Percentiles rank a stretch among this genome's conserved stretches.
These are phyloP conservation scores for Cheilosia pagana DNA, from an alignment of 2,888 invertebrate species.

Conservation along the genomic window DNA sequence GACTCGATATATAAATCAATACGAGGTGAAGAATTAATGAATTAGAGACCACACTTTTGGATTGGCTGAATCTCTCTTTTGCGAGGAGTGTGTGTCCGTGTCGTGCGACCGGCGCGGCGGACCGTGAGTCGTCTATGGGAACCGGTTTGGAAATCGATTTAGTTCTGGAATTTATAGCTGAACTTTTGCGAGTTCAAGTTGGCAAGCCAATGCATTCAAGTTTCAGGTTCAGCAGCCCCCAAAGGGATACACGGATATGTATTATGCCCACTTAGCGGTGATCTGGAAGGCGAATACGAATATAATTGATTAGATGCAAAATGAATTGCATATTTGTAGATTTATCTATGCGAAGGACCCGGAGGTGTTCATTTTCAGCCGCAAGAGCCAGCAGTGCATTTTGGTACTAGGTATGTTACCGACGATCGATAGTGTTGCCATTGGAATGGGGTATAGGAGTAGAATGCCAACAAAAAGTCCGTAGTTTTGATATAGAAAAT, in stretches of 20 bases:
- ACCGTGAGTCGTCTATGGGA: neutral
- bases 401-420: neutral
- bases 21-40: conserved; percentile 52
- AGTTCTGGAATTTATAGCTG: conserved; percentile 52
- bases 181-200: conserved; percentile 51
- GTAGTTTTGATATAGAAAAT: neutral
- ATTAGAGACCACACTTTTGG: conserved; percentile 31
- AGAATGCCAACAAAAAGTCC: neutral
- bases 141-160: conserved; percentile 48
- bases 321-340: conserved; percentile 29
- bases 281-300: neutral
- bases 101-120: neutral
- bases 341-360: conserved; percentile 1
- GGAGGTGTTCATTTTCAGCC: neutral
- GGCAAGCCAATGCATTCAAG: neutral
- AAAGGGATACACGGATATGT: conserved; percentile 4
- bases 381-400: conserved; percentile 1
- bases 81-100: neutral
- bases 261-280: conserved; percentile 1
- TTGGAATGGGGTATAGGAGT: neutral
- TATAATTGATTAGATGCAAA: conserved; percentile 24
- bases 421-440: conserved; percentile 12
- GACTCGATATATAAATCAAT: conserved; percentile 47
- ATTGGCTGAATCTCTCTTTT: conserved; percentile 6
- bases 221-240: neutral